These are phyloP conservation scores for Physella acuta DNA, from an alignment of 1,140 invertebrate species.

Conservation along the genomic window DNA sequence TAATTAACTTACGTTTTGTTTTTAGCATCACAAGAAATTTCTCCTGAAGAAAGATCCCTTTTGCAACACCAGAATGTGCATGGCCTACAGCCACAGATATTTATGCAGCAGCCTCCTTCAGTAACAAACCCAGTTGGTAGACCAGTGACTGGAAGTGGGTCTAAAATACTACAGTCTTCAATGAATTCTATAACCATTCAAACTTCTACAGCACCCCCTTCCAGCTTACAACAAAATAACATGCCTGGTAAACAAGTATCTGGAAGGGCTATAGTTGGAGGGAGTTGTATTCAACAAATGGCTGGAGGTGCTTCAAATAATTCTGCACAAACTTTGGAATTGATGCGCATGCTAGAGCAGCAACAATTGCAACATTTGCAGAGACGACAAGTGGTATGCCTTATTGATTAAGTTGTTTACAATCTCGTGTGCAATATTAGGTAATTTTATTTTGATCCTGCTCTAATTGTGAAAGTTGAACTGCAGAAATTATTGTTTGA, in stretches of 20 bases:
- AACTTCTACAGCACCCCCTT: not conserved
- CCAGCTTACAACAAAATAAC: not conserved
- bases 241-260: not conserved
- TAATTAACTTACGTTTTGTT: not conserved
- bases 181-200: not conserved
- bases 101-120: slow-evolving; percentile 5
- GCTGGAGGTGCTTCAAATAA: slow-evolving; percentile 2
- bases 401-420: not conserved
- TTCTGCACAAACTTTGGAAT: slow-evolving; percentile 24
- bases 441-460: no score
- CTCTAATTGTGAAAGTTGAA: no score
- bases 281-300: slow-evolving; percentile 20
- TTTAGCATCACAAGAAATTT: not conserved
- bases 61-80: slow-evolving; percentile 15
- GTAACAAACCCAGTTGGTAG: not conserved
- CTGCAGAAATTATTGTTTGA: no score
- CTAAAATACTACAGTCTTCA: slow-evolving; percentile 2
- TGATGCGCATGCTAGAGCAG: slow-evolving; percentile 37
- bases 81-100: not conserved
- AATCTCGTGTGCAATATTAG: no score
- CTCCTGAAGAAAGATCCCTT: not conserved
- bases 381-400: slow-evolving; percentile 11
- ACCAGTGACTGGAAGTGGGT: slow-evolving; percentile 14
- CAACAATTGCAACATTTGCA: slow-evolving; percentile 37
- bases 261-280: slow-evolving; percentile 20